These are phyloP conservation scores for Erethizon dorsatum DNA, from an alignment of 2,797 vertebrate genomes.

Conservation along the genomic window DNA sequence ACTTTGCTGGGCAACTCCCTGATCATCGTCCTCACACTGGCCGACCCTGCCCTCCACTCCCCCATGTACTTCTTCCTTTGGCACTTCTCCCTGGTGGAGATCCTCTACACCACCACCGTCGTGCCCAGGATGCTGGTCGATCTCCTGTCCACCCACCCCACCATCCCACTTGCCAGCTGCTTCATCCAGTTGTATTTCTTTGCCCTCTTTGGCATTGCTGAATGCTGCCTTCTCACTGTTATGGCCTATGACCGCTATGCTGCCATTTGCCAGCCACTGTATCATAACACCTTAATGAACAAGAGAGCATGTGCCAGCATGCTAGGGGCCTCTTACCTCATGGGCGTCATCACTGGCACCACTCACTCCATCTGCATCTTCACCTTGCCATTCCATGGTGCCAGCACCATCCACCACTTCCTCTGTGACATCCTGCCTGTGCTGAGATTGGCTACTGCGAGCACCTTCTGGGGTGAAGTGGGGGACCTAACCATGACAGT, in stretches of 20 bases:
- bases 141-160: conserved; percentile 19
- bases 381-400: background rate
- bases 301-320: background rate
- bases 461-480: conserved; percentile 64
- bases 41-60: conserved; percentile 31
- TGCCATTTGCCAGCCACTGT: conserved; percentile 63
- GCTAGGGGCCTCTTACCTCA: conserved; percentile 34
- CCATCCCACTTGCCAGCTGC: conserved; percentile 37
- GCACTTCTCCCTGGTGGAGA: background rate
- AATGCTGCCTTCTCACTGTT: conserved; percentile 69
- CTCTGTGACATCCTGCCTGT: conserved; percentile 68
- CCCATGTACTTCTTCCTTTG: background rate
- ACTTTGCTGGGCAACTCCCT: conserved; percentile 59
- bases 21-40: conserved; percentile 37
- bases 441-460: conserved; percentile 62
- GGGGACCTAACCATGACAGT: conserved; percentile 1
- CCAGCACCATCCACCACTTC: conserved; percentile 41
- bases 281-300: conserved; percentile 41
- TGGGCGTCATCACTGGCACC: conserved; percentile 19
- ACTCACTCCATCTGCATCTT: background rate
- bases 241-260: conserved; percentile 73
- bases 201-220: conserved; percentile 52
- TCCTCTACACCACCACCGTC: background rate
- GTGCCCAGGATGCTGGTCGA: conserved; percentile 4
- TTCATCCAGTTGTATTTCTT: conserved; percentile 76